Evolutionary conservation across 2,888 invertebrate species (phyloP), one percentile per base, ranked within the genome.

Genomic region (Omphaloscelis lunosa): DNA sequence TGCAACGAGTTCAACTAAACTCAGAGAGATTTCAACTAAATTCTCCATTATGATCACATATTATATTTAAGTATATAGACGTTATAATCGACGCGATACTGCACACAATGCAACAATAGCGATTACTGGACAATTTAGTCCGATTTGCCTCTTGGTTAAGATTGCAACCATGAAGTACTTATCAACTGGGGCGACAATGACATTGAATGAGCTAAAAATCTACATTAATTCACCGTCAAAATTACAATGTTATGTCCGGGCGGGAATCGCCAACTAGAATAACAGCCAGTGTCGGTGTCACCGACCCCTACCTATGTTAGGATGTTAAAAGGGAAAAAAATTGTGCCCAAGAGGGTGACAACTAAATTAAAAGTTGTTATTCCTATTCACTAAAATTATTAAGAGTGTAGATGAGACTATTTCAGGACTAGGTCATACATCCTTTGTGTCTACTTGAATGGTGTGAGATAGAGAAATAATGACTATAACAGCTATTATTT

Each of bases 1-100:
- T 96, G 91, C 15, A 90, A 89, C 11, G 61, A 65, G 12, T 66
- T 61, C 58, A 70, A 59, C 27, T 63, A 58, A 51, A 41, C 48
- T 67, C n/a, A 41, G n/a, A 39, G 9, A 39, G 1, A 39, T 53
- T 65, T 61, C 20, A 48, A 79, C 23, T 39, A 48, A n/a, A n/a
- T n/a, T n/a, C n/a, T n/a, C n/a, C n/a, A n/a, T n/a, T n/a, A n/a
- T 17, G 34, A 61, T 27, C n/a, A 6, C 20, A 62, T 67, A 53
- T 7, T 51, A 61, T 41, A n/a, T 56, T 27, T 51, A 69, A 59
- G 45, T 59, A 66, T 34, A 77, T 62, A 34, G 53, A 66, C 39
- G 70, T 61, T 65, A 66, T 79, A 68, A 68, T 58, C 20, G 20
- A 61, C 41, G 34, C 51, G 77, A 63, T 68, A 63, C 56, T 79